Percentiles rank a stretch among this genome's conserved stretches.
These are phyloP conservation scores for Bilobella aurantiaca DNA, from an alignment of 1,140 invertebrate genomes.

Conservation along the genomic window DNA sequence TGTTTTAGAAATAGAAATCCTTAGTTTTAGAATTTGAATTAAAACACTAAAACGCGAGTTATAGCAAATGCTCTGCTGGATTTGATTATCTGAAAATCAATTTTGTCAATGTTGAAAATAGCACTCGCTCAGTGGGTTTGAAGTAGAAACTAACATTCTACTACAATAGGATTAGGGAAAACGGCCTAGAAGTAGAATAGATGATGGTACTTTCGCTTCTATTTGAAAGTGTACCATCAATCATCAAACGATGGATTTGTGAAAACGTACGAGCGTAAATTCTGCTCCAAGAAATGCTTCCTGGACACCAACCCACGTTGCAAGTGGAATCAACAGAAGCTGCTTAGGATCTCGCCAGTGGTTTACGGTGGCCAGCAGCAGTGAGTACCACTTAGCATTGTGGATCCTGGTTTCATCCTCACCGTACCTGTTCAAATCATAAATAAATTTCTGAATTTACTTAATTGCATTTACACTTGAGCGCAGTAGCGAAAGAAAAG, in stretches of 20 bases:
- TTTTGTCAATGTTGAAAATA: no score
- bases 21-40: neutral
- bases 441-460: neutral
- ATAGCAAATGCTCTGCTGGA: no score
- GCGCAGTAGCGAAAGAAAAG: neutral
- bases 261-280: constrained; percentile 65
- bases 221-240: no score
- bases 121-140: no score
- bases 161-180: no score
- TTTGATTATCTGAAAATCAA: no score
- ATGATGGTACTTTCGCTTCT: no score
- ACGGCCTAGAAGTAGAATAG: no score
- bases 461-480: neutral
- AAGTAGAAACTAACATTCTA: no score
- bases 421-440: constrained; percentile 52
- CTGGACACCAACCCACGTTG: constrained; percentile 91
- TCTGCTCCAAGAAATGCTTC: constrained; percentile 91
- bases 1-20: neutral
- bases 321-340: constrained; percentile 83
- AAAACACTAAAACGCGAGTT: no score
- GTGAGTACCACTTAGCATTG: constrained; percentile 63
- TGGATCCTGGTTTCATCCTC: constrained; percentile 59
- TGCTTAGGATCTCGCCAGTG: constrained; percentile 83
- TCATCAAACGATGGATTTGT: no score
- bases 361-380: constrained; percentile 73